phyloP scores from a whole-genome alignment of 1,140 invertebrate genomes.

The Amphibalanus amphitrite region DNA sequence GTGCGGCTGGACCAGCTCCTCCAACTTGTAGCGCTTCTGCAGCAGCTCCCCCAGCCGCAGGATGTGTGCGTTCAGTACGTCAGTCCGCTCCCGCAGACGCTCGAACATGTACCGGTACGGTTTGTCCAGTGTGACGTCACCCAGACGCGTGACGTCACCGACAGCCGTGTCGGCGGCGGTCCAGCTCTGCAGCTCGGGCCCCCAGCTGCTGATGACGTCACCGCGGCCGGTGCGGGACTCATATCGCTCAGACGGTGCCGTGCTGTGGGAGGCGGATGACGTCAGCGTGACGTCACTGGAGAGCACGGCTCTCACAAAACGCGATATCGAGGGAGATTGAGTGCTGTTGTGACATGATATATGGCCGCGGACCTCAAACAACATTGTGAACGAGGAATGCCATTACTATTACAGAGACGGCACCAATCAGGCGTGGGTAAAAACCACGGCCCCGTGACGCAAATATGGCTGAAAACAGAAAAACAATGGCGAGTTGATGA shows the following conservation, averaged over 20 bases:
- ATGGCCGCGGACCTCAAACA: too few species aligned
- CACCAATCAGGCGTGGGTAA: too few species aligned
- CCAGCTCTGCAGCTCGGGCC: not conserved
- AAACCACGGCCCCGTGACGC: too few species aligned
- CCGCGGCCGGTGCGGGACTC: not conserved
- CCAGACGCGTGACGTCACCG: not conserved
- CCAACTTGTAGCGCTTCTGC: conserved; percentile 2
- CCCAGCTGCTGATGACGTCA: not conserved
- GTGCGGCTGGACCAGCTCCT: not conserved
- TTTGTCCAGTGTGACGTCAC: conserved; percentile 4
- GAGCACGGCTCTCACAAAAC: too few species aligned
- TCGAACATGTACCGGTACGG: conserved; percentile 14
- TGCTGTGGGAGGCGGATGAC: not conserved
- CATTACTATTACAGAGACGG: too few species aligned
- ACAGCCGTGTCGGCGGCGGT: not conserved
- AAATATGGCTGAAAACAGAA: too few species aligned
- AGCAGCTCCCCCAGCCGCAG: conserved; percentile 8
- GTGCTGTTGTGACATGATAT: too few species aligned
- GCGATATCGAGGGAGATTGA: too few species aligned
- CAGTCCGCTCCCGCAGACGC: conserved; percentile 7
- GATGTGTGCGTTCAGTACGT: conserved; percentile 8
- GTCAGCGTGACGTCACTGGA: too few species aligned
- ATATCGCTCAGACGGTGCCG: not conserved
- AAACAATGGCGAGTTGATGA: too few species aligned
- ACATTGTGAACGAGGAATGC: too few species aligned